Evolutionary conservation across 2,113 vertebrate genomes (phyloP).

Genomic region (Mormyrus lacerda): DNA sequence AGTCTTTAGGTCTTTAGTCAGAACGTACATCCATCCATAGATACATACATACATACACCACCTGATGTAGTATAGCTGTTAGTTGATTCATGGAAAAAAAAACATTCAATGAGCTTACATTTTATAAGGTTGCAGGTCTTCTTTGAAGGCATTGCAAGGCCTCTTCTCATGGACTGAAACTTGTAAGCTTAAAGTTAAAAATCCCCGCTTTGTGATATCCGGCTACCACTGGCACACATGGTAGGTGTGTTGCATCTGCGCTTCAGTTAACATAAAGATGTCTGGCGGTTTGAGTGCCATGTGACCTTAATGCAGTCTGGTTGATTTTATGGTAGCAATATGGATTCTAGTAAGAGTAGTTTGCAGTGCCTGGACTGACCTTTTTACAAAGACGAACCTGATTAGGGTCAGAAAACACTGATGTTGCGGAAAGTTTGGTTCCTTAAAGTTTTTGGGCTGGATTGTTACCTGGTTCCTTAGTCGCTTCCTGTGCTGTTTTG

Average conservation of each 20-base stretch:
- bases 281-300: not conserved
- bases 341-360: not conserved
- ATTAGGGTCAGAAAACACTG: not conserved
- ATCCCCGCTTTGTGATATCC: not conserved
- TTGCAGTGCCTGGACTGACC: not conserved
- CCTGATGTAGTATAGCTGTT: not conserved
- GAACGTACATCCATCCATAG: not conserved
- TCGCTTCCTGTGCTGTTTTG: not conserved
- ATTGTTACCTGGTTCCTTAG: not conserved
- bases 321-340: not conserved
- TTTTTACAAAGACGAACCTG: not conserved
- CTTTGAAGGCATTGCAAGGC: not conserved
- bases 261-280: not conserved
- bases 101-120: not conserved
- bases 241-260: not conserved
- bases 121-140: not conserved
- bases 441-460: not conserved
- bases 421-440: not conserved
- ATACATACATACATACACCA: not conserved
- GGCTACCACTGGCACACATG: not conserved
- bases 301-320: not conserved
- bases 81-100: not conserved
- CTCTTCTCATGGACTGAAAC: not conserved
- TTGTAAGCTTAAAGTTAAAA: not conserved
- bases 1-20: not conserved